A percentile compares a stretch with the other conserved stretches of the same genome.
phyloP scores from a whole-genome alignment of 2,888 invertebrate genomes.

The Arrhopalites spinosus region DNA sequence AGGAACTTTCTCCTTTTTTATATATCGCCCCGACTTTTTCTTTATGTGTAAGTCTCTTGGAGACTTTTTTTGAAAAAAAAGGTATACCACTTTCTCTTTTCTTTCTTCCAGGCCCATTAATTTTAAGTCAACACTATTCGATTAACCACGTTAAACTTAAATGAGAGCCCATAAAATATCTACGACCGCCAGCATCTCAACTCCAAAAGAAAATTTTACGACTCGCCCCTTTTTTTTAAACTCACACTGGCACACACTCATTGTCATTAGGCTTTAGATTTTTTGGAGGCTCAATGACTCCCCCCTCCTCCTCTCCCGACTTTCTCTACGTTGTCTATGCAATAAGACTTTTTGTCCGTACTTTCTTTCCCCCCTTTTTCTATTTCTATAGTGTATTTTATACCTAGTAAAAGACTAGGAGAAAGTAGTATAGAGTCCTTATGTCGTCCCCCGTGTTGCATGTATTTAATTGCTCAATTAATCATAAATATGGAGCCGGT shows the following conservation, averaged over 20 bases:
- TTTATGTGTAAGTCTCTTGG: too few species aligned
- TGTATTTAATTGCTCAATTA: constrained; percentile 31
- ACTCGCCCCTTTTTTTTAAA: constrained; percentile 23
- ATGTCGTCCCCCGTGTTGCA: not conserved
- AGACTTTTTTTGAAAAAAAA: too few species aligned
- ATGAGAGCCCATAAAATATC: constrained; percentile 42
- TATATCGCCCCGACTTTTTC: too few species aligned
- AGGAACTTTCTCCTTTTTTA: too few species aligned
- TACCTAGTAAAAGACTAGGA: too few species aligned
- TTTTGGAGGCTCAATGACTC: not conserved
- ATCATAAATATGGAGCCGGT: constrained; percentile 30
- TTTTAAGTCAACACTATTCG: constrained; percentile 43
- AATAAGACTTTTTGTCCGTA: too few species aligned
- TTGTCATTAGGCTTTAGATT: constrained; percentile 24
- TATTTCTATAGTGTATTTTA: too few species aligned
- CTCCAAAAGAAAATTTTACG: constrained; percentile 35
- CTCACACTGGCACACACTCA: constrained; percentile 8
- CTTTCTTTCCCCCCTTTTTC: too few species aligned
- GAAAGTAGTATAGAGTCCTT: too few species aligned
- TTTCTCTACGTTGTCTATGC: not conserved
- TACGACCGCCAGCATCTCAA: constrained; percentile 26
- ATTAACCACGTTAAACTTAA: constrained; percentile 42
- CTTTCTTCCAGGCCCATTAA: constrained; percentile 35
- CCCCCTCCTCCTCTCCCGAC: not conserved
- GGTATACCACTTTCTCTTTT: not conserved